Conservation (phyloP, 35 echinoderm and acorn worm genomes). For the Anneissia japonica region DNA sequence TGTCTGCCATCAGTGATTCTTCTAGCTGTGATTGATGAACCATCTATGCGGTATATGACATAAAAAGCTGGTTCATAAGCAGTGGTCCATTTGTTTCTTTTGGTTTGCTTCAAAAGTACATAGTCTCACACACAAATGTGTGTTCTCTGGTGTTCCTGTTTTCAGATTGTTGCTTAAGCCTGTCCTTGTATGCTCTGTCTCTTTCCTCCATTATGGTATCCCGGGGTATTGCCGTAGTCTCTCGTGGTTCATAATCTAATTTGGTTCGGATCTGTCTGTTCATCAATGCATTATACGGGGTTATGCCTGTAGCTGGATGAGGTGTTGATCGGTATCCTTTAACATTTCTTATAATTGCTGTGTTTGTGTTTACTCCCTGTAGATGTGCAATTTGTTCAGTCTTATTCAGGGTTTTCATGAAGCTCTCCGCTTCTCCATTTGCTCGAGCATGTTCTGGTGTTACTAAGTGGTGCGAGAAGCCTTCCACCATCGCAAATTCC, state of each 20-base stretch:
- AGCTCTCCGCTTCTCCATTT: too few relatives aligned
- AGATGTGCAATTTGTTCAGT: too few relatives aligned
- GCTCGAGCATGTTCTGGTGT: too few relatives aligned
- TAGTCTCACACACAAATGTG: constrained; percentile 41
- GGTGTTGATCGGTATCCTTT: too few relatives aligned
- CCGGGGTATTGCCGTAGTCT: neutral
- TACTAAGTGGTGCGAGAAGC: too few relatives aligned
- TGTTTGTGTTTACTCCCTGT: too few relatives aligned
- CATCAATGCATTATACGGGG: too few relatives aligned
- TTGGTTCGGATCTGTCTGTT: constrained; percentile 43
- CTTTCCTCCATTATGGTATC: neutral
- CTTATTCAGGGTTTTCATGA: too few relatives aligned
- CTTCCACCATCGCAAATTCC: too few relatives aligned
- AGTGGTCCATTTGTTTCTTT: constrained; percentile 51
- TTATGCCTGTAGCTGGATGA: too few relatives aligned
- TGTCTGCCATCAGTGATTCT: constrained; percentile 51
- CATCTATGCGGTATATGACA: constrained; percentile 40
- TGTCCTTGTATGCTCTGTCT: constrained; percentile 46
- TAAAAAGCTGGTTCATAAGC: constrained; percentile 71
- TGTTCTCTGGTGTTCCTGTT: constrained; percentile 56
- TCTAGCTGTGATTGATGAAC: constrained; percentile 54
- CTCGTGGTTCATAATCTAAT: constrained; percentile 5
- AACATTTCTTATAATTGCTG: too few relatives aligned
- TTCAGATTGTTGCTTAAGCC: constrained; percentile 25
- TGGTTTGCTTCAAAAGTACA: constrained; percentile 37